phyloP scores from a whole-genome alignment of 2,113 vertebrate genomes.

The Cepphus grylle region DNA sequence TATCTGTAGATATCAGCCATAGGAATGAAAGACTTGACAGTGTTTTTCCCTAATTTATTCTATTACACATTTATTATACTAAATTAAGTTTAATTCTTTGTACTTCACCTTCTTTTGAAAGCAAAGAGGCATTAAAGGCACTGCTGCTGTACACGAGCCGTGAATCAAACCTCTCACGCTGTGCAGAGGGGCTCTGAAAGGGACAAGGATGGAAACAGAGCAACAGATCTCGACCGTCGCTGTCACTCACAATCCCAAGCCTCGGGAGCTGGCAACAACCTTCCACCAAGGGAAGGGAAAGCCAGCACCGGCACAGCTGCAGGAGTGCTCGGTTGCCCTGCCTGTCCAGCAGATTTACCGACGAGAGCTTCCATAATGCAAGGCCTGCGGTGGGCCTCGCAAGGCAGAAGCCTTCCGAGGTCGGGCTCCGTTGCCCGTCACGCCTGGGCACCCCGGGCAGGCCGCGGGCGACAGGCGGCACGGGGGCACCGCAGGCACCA shows the following conservation, averaged over 20 bases:
- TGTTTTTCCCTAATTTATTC: not conserved
- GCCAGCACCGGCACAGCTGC: not conserved
- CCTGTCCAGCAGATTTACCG: not conserved
- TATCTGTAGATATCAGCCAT: not conserved
- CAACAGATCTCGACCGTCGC: not conserved
- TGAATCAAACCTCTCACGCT: not conserved
- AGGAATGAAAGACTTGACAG: not conserved
- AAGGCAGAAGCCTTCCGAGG: too few species aligned
- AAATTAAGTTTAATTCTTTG: not conserved
- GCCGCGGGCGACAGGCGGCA: not conserved
- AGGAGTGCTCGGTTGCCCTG: fast-evolving
- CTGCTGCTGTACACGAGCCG: too few species aligned
- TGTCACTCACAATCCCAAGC: too few species aligned
- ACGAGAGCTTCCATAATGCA: not conserved
- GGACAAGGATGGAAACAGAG: too few species aligned
- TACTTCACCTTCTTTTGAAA: not conserved
- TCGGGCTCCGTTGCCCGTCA: too few species aligned
- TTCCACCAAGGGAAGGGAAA: not conserved
- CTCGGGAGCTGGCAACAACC: too few species aligned
- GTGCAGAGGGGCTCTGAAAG: too few species aligned
- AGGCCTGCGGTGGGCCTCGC: not conserved
- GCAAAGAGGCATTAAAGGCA: not conserved
- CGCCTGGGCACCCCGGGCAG: not conserved
- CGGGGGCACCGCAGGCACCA: not conserved
- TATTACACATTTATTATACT: not conserved